Percentiles rank a stretch among this genome's conserved stretches.
Evolutionary conservation across 2,113 vertebrate genomes (phyloP).

Genomic region (Cinclus cinclus): DNA sequence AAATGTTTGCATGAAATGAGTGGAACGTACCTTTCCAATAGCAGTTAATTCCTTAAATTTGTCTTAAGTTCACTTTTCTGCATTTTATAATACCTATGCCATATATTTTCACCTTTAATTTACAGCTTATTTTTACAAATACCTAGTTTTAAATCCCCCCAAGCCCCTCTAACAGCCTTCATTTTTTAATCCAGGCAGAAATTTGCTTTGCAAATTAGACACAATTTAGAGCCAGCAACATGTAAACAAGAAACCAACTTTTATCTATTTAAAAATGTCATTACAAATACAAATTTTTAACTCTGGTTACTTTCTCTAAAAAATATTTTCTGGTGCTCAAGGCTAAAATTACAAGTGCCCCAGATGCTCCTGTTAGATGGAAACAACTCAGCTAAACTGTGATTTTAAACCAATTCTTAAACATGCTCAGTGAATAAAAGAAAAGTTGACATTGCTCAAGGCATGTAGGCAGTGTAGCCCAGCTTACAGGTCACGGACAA

Average conservation of each 20-base stretch:
- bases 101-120: background rate
- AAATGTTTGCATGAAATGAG: background rate
- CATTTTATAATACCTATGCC: background rate
- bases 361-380: background rate
- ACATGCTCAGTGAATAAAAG: background rate
- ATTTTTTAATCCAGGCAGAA: background rate
- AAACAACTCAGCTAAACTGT: background rate
- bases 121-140: background rate
- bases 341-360: background rate
- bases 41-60: background rate
- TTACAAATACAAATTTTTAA: background rate
- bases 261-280: background rate
- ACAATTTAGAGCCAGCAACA: background rate
- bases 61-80: background rate
- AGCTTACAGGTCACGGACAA: background rate
- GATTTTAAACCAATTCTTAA: background rate
- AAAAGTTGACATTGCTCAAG: background rate
- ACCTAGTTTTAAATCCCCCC: background rate
- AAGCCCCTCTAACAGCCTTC: background rate
- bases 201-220: background rate
- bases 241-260: background rate
- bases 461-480: background rate
- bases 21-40: background rate
- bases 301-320: background rate
- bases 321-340: background rate